phyloP scores from a whole-genome alignment of 2,113 vertebrate species.

The Myrmecophaga tridactyla region DNA sequence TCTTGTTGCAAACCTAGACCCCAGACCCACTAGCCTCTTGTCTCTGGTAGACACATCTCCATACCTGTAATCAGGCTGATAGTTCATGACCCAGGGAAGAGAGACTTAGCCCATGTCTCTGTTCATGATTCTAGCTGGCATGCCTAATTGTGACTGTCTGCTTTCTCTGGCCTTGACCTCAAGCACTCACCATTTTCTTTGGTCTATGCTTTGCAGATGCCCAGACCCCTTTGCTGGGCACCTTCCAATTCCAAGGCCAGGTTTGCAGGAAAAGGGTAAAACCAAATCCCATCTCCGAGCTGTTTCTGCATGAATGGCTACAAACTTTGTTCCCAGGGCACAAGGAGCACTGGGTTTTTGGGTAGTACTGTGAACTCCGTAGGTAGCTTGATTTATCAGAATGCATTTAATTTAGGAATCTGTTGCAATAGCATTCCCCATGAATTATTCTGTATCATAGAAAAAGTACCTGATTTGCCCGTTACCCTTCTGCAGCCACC shows the following conservation, averaged over 20 bases:
- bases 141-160: not conserved
- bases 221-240: not conserved
- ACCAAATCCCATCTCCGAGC: fast-evolving
- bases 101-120: not conserved
- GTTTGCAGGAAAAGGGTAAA: not conserved
- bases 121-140: not conserved
- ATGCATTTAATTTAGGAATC: not conserved
- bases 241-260: not conserved
- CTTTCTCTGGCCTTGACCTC: not conserved
- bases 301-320: not conserved
- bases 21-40: not conserved
- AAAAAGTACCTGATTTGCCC: not conserved
- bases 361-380: not conserved
- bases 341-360: not conserved
- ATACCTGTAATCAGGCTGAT: not conserved
- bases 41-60: not conserved
- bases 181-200: not conserved
- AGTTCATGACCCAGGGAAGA: not conserved
- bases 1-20: not conserved
- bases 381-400: not conserved
- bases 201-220: not conserved
- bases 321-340: not conserved
- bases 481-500: not conserved
- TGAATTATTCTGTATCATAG: not conserved
- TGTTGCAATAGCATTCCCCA: fast-evolving